Evolutionary conservation across 2,113 vertebrate genomes (phyloP).

Genomic region (Thermophis baileyi): DNA sequence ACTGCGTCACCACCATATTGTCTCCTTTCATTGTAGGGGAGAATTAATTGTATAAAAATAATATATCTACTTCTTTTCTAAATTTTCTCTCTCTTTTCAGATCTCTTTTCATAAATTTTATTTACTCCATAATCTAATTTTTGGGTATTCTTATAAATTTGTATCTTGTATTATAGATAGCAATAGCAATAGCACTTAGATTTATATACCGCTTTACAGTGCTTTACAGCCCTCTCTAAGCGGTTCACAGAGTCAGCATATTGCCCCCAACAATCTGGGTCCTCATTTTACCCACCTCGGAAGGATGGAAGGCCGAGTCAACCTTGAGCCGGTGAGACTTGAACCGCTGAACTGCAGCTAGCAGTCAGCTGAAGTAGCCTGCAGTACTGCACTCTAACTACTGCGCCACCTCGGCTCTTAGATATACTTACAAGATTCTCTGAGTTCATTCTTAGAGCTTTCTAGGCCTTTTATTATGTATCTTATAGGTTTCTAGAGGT

Average conservation of each 20-base stretch:
- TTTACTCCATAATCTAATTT: background rate
- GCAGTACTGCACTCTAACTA: no score
- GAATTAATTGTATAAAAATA: background rate
- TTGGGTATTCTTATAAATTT: background rate
- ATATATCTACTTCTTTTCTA: background rate
- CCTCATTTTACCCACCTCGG: no score
- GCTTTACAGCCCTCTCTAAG: no score
- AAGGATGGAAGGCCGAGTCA: no score
- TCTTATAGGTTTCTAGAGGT: background rate
- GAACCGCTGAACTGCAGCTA: no score
- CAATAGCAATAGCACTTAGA: no score
- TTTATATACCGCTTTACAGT: no score
- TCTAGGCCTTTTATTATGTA: background rate
- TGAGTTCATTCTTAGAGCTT: background rate
- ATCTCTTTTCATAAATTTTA: background rate
- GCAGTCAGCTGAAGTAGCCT: no score
- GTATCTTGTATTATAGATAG: background rate
- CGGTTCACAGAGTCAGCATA: no score
- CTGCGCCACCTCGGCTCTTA: no score
- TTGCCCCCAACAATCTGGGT: no score
- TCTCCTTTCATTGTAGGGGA: background rate
- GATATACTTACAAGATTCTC: background rate
- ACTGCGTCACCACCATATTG: background rate
- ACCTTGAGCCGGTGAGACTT: no score
- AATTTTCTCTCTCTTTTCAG: background rate